Conservation (phyloP, 1,140 invertebrate genomes). For the Leptinotarsa texana region DNA sequence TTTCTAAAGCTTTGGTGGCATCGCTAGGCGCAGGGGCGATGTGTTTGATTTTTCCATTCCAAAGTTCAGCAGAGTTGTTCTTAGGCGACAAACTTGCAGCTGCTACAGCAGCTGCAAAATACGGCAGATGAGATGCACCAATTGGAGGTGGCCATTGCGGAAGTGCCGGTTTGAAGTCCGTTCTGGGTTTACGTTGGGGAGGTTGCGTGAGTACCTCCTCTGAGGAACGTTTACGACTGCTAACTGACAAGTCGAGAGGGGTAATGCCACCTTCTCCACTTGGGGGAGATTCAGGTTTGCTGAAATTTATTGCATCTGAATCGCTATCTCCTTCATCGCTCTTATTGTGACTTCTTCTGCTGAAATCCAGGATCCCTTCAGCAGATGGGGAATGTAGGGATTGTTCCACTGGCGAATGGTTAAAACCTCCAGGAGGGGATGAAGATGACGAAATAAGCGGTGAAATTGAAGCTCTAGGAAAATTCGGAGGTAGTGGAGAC, state of each 20-base stretch:
- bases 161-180: conserved; percentile 64
- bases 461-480: conserved; percentile 60
- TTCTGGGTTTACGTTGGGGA: conserved; percentile 66
- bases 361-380: conserved; percentile 76
- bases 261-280: conserved; percentile 68
- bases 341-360: conserved; percentile 61
- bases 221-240: conserved; percentile 71
- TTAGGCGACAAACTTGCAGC: conserved; percentile 75
- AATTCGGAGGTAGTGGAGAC: conserved; percentile 68
- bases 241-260: conserved; percentile 78
- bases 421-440: conserved; percentile 57
- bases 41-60: conserved; percentile 81
- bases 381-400: conserved; percentile 59
- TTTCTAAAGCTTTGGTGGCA: conserved; percentile 84
- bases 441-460: conserved; percentile 65
- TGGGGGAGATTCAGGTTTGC: conserved; percentile 61
- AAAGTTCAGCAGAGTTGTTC: conserved; percentile 63
- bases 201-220: conserved; percentile 67
- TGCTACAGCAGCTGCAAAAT: conserved; percentile 79
- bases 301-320: conserved; percentile 69
- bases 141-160: conserved; percentile 78
- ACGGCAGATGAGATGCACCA: conserved; percentile 75
- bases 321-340: conserved; percentile 62
- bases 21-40: conserved; percentile 69
- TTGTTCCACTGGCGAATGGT: conserved; percentile 48